A percentile compares a stretch with the other conserved stretches of the same genome.
Evolutionary conservation across 2,888 invertebrate species (phyloP).

Genomic region (Xanthorhoe spadicearia): DNA sequence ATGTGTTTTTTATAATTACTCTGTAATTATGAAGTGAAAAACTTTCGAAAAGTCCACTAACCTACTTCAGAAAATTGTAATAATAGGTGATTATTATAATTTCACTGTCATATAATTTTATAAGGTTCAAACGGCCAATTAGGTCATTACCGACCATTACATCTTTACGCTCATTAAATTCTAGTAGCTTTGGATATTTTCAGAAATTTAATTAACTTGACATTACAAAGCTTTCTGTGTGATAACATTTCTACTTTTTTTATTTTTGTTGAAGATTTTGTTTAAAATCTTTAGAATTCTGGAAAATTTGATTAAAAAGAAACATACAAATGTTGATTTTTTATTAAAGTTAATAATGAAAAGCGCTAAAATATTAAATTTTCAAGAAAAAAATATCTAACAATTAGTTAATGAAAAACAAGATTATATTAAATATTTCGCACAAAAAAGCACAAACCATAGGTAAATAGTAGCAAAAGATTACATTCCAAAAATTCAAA

Average conservation of each 20-base stretch:
- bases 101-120: conserved; percentile 12
- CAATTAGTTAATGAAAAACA: neutral
- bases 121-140: conserved; percentile 34
- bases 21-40: neutral
- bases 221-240: neutral
- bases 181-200: conserved; percentile 2
- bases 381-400: too few relatives aligned
- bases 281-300: too few relatives aligned
- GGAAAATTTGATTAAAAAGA: too few relatives aligned
- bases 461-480: neutral
- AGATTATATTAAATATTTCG: neutral
- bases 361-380: too few relatives aligned
- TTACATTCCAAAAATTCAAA: conserved; percentile 1
- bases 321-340: too few relatives aligned
- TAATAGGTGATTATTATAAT: conserved; percentile 14
- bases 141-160: conserved; percentile 35
- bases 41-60: neutral
- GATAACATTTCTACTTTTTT: neutral
- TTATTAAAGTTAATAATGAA: too few relatives aligned
- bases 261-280: too few relatives aligned
- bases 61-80: conserved; percentile 8
- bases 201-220: neutral
- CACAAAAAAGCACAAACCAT: neutral
- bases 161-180: conserved; percentile 18
- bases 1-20: too few relatives aligned